Evolutionary conservation across 2,113 vertebrate genomes (phyloP).

Genomic region (Syrmaticus mikado): DNA sequence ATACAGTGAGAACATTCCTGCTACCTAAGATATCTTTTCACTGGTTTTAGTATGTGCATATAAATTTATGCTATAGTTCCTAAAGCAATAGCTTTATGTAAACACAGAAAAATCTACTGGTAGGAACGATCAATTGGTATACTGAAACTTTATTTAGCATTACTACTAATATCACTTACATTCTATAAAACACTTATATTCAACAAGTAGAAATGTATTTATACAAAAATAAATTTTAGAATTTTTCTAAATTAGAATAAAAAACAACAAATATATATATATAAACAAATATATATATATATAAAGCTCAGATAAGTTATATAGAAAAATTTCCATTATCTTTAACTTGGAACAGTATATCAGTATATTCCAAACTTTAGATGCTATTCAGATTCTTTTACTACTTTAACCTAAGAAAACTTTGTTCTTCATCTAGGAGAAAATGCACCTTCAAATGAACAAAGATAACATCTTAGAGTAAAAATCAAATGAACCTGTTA

Average conservation of each 20-base stretch:
- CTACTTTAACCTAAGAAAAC: neutral
- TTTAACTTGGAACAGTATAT: neutral
- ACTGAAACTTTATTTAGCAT: neutral
- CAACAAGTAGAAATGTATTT: neutral
- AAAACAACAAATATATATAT: neutral
- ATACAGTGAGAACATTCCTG: neutral
- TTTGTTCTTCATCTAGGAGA: neutral
- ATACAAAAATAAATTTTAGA: neutral
- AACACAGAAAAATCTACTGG: neutral
- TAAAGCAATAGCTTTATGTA: neutral
- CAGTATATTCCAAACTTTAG: neutral
- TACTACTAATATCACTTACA: neutral
- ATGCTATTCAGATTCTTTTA: neutral
- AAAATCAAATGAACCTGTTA: neutral
- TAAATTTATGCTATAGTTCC: neutral
- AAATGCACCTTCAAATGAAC: neutral
- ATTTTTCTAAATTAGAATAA: neutral
- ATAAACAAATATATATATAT: neutral
- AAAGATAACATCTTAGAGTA: neutral
- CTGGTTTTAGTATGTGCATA: neutral
- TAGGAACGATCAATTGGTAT: neutral
- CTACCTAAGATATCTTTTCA: neutral
- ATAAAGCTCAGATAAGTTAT: neutral
- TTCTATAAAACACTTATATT: neutral
- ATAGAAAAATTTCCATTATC: neutral